Conservation (phyloP, 1,140 invertebrate genomes). For the Paracyclopina nana region DNA sequence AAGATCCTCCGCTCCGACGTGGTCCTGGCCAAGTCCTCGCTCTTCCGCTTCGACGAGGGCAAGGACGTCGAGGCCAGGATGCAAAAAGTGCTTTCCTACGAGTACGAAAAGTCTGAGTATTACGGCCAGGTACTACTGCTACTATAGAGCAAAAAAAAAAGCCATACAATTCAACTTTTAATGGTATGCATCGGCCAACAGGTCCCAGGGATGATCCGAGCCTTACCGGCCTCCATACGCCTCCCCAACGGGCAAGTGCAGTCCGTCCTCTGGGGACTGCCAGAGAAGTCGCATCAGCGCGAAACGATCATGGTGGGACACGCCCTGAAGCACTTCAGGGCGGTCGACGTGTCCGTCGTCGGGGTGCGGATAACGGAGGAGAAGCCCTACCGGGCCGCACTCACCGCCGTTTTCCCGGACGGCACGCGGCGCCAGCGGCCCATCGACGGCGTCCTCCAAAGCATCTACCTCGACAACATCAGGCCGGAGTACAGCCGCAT, state of each 20-base stretch:
- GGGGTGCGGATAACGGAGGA: slow-evolving; percentile 9
- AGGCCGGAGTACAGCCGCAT: slow-evolving; percentile 11
- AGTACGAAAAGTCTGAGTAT: slow-evolving; percentile 15
- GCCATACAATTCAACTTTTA: too few species aligned
- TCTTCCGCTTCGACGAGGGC: slow-evolving; percentile 11
- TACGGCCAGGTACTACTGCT: slow-evolving; percentile 16
- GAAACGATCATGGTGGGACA: slow-evolving; percentile 13
- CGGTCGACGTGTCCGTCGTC: slow-evolving; percentile 4
- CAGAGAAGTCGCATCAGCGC: slow-evolving; percentile 8
- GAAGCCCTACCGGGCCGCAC: slow-evolving; percentile 2
- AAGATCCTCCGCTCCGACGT: neutral
- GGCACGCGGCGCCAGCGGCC: neutral
- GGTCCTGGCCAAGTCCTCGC: slow-evolving; percentile 1
- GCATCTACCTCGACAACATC: slow-evolving; percentile 7
- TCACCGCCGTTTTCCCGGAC: slow-evolving; percentile 9
- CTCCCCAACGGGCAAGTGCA: slow-evolving; percentile 11
- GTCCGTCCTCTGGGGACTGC: slow-evolving; percentile 9
- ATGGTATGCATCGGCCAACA: too few species aligned
- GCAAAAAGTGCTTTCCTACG: slow-evolving; percentile 13
- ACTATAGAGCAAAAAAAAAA: too few species aligned
- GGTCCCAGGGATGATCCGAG: slow-evolving; percentile 13
- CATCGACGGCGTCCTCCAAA: slow-evolving; percentile 2
- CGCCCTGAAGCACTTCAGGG: neutral
- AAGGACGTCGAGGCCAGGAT: slow-evolving; percentile 3
- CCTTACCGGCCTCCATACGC: neutral